Evolutionary conservation across 2,113 vertebrate species (phyloP), one percentile per base, ranked within the genome.

Genomic region (Ictalurus furcatus): DNA sequence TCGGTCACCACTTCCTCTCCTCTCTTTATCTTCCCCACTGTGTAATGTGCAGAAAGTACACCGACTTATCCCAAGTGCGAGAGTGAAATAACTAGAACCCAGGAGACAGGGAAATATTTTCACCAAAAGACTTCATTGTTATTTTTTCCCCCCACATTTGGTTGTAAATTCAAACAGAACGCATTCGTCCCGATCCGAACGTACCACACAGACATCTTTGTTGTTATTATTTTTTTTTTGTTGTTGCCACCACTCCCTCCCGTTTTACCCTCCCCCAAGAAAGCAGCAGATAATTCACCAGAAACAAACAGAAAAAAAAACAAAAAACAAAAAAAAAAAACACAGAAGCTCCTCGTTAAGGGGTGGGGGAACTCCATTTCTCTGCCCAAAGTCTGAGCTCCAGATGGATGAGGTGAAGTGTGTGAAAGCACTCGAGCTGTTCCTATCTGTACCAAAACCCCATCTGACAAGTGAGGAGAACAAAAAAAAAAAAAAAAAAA

Each of bases 161-260:
- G 89, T 92, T 93, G 91, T 92, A 88, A 93, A 91, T 92, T 93
- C 91, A 91, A 92, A 95, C 93, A 94, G 93, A 95, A 90, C 94
- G 85, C 84, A 88, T 94, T 92, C 90, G 90, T 90, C 92, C 92
- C 89, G 52, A 91, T 94, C 91, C 89, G 90, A 93, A 92, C 91
- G 93, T 93, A 95, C 93, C 94, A 94, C 93, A 94, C 89, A 94
- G 91, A 95, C 92, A 93, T 93, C 94, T 94, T 85, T 71, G 54
- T 93, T 93, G 93, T 92, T 88, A 93, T 92, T 93, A 1, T 63
- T 67, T 81, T 73, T 80, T 92, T 92, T 6, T 7, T 48, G 6
- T 48, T 48, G 44, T 48, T 92, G 88, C 87, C 74, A 92, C 93
- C 52, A 86, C 85, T 92, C 89, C 88, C 54, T n/a, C 88, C 90